Evolutionary conservation across 2,797 vertebrate species (phyloP), one percentile per base, ranked within the genome.

Genomic region (Knipowitschia caucasica): DNA sequence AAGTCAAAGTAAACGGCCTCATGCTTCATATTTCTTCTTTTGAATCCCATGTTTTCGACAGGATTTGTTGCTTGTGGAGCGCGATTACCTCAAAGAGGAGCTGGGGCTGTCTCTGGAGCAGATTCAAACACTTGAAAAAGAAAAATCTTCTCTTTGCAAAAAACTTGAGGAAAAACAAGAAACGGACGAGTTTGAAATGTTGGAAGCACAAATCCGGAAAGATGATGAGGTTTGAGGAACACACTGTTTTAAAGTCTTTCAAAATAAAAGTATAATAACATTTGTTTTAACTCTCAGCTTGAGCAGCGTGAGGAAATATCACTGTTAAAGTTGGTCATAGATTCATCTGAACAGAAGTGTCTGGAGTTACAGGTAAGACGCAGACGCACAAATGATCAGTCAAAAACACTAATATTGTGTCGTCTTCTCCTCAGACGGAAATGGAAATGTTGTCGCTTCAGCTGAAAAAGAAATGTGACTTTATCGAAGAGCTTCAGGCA

Each of bases 321-420:
- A 51, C 81, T 20, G 27, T 77, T 95, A 85, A 94, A 92, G 88
- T 86, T 59, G 58, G 53, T 81, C 20, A 23, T 89, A 40, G 84
- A 91, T 44, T 86, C 87, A 58, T 88, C 89, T 49, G 89, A 92
- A 56, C 64, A 79, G 3, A 88, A 87, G 68, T 80, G 85, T 57
- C 83, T 83, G 50, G 88, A 93, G 53, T 89, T 95, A 27, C 85
- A 95, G 93, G 95, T 95, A 73, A 90, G 88, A 54, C 9, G 50
- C 31, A 0, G 4, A 14, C 5, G 7, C 39, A 3, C 14, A n/a
- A 25, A 14, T 44, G 2, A 30, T 29, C 30, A 36, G 15, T 2
- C 4, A 4, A 3, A 38, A 8, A 12, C 24, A 8, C 11, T 10
- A 20, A 38, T 17, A 3, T 38, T 15, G 1, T 31, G 3, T 8